phyloP scores from a whole-genome alignment of 1,140 invertebrate species.

The Halyomorpha halys region DNA sequence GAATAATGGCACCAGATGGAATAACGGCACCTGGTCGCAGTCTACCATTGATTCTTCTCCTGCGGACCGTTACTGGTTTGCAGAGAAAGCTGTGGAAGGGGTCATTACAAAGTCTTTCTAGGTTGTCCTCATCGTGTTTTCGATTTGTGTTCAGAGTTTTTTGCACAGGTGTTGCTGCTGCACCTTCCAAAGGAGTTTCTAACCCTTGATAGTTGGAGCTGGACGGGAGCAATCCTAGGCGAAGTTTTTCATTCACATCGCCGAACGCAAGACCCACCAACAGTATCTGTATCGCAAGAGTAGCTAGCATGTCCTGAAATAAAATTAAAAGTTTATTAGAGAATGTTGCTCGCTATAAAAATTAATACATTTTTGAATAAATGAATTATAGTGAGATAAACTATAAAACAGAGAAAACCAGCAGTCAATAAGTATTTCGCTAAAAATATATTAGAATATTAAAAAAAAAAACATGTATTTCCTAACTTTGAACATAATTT shows the following conservation, averaged over 20 bases:
- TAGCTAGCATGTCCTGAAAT: not conserved
- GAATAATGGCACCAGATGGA: not conserved
- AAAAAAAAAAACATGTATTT: too few relatives aligned
- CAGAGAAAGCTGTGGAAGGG: slow-evolving; percentile 27
- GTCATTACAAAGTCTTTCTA: slow-evolving; percentile 27
- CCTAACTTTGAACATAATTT: too few relatives aligned
- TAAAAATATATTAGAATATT: too few relatives aligned
- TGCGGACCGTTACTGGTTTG: slow-evolving; percentile 20
- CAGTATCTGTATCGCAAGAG: not conserved
- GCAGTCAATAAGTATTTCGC: too few relatives aligned
- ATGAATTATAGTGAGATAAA: too few relatives aligned
- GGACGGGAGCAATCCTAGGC: not conserved
- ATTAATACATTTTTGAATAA: too few relatives aligned
- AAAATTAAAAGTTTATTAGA: not conserved
- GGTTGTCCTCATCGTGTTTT: slow-evolving; percentile 20
- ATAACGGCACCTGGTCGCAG: slow-evolving; percentile 19
- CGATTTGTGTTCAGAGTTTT: not conserved
- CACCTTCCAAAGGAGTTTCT: not conserved
- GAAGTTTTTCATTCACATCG: not conserved
- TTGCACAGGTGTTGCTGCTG: not conserved
- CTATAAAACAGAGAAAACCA: too few relatives aligned
- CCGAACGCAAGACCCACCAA: not conserved
- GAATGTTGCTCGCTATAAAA: too few relatives aligned
- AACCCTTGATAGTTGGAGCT: not conserved
- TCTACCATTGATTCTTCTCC: slow-evolving; percentile 18